These are phyloP conservation scores for Formica aserva DNA, from an alignment of 2,888 invertebrate genomes.

Conservation along the genomic window DNA sequence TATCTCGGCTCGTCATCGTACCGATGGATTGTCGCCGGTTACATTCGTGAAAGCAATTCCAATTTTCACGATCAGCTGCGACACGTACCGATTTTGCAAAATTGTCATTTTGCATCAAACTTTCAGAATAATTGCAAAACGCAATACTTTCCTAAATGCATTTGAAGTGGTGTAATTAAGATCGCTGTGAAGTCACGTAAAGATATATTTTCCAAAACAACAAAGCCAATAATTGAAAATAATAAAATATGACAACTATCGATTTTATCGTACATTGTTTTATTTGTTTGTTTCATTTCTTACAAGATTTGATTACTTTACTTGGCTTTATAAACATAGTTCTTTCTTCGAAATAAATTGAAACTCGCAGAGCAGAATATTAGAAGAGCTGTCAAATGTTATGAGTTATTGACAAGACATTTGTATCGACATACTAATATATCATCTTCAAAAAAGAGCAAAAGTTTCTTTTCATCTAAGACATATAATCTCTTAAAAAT, in stretches of 20 bases:
- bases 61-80: background rate
- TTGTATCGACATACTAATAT: background rate
- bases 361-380: background rate
- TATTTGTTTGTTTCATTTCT: background rate
- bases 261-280: background rate
- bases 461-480: background rate
- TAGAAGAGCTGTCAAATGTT: background rate
- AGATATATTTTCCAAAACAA: background rate
- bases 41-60: background rate
- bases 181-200: background rate
- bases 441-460: background rate
- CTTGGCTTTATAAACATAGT: background rate
- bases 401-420: background rate
- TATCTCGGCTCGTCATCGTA: conserved; percentile 10
- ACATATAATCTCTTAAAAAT: background rate
- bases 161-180: background rate
- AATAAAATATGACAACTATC: background rate
- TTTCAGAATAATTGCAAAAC: background rate
- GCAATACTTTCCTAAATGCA: background rate
- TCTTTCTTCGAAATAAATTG: background rate
- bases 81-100: background rate
- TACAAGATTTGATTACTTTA: background rate
- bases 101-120: background rate
- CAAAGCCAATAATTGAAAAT: background rate
- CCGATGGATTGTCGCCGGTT: conserved; percentile 25